A percentile compares a stretch with the other conserved stretches of the same genome.
Conservation (phyloP, 2,888 invertebrate species). For the Drosophila rellima region DNA sequence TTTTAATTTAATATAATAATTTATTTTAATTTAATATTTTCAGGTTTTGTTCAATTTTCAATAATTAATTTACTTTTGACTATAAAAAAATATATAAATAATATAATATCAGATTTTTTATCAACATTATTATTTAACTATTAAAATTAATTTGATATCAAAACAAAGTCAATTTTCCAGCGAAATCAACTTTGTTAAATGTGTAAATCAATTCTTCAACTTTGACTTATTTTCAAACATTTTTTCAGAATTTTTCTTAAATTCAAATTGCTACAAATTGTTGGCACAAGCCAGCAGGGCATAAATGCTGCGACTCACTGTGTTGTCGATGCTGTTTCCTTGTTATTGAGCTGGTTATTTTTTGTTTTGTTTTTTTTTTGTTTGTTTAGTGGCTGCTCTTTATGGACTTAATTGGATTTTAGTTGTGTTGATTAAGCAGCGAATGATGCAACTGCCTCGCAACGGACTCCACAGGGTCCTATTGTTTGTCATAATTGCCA, state of each 20-base stretch:
- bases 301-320: slow-evolving; percentile 18
- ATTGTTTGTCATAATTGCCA: slow-evolving; percentile 77
- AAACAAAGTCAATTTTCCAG: neutral
- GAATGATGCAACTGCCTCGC: slow-evolving; percentile 42
- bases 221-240: too few relatives aligned
- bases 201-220: neutral
- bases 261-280: too few relatives aligned
- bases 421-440: slow-evolving; percentile 65
- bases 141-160: neutral
- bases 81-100: too few relatives aligned
- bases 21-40: too few relatives aligned
- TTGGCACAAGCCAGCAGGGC: slow-evolving; percentile 10
- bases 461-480: slow-evolving; percentile 39
- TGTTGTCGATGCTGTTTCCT: neutral
- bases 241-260: too few relatives aligned
- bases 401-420: slow-evolving; percentile 84
- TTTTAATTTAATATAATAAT: too few relatives aligned
- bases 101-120: too few relatives aligned
- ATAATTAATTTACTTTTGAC: too few relatives aligned
- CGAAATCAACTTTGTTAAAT: neutral
- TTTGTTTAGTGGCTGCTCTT: slow-evolving; percentile 34
- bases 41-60: too few relatives aligned
- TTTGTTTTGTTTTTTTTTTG: too few relatives aligned
- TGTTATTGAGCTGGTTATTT: slow-evolving; percentile 22
- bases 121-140: slow-evolving; percentile 1